phyloP scores from a whole-genome alignment of 2,888 invertebrate genomes.

The Aradus depressus region DNA sequence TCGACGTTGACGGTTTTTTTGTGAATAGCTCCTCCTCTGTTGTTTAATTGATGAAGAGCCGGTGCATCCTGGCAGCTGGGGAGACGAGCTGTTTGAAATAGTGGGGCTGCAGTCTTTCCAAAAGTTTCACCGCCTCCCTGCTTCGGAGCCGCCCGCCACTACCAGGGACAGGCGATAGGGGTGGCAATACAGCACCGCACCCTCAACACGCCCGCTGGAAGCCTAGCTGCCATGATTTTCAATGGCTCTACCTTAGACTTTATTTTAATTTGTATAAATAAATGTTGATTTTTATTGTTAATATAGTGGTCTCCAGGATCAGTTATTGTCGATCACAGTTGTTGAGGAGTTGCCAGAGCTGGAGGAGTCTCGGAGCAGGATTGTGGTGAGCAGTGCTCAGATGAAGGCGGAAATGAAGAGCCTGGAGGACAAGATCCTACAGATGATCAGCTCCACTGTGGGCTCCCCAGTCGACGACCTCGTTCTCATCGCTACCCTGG shows the following conservation, averaged over 20 bases:
- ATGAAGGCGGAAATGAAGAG: slow-evolving; percentile 63
- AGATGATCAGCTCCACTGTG: slow-evolving; percentile 58
- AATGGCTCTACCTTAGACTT: neutral
- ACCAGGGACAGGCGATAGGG: no score
- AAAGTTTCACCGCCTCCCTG: no score
- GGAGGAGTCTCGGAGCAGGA: slow-evolving; percentile 67
- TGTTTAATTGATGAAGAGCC: no score
- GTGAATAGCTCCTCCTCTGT: no score
- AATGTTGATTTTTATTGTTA: slow-evolving; percentile 23
- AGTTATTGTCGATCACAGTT: slow-evolving; percentile 74
- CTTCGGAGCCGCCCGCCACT: no score
- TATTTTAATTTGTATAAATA: neutral
- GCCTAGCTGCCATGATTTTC: neutral
- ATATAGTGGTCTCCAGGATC: slow-evolving; percentile 71
- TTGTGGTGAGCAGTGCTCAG: slow-evolving; percentile 66
- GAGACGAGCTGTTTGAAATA: no score
- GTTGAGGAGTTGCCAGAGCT: slow-evolving; percentile 81
- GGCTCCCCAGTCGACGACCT: slow-evolving; percentile 69
- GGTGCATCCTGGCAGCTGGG: no score
- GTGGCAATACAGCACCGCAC: no score
- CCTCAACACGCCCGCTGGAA: no score
- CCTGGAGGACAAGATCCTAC: slow-evolving; percentile 65
- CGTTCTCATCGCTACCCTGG: slow-evolving; percentile 61
- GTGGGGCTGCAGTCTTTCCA: no score
- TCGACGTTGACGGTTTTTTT: no score